phyloP scores from a whole-genome alignment of 2,888 invertebrate species.

The Cetonia aurata region DNA sequence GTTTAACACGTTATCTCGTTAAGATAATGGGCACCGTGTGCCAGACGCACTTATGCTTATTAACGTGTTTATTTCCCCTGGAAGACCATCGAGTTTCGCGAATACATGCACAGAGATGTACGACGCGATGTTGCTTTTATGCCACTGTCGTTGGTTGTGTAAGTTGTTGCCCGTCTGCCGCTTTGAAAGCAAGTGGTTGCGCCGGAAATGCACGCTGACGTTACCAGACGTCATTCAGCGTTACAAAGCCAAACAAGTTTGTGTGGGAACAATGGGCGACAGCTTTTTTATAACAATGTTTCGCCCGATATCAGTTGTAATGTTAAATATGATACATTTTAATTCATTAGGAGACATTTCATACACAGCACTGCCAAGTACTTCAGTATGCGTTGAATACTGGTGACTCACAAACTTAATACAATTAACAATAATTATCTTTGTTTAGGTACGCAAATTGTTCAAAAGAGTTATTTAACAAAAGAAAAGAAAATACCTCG shows the following conservation, averaged over 20 bases:
- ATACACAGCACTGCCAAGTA: too few relatives aligned
- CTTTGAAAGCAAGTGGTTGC: conserved; percentile 20
- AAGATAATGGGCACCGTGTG: conserved; percentile 29
- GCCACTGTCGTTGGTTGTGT: conserved; percentile 4
- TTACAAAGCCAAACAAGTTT: conserved; percentile 9
- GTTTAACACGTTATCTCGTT: conserved; percentile 24
- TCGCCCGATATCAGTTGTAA: too few relatives aligned
- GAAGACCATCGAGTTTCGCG: conserved; percentile 24
- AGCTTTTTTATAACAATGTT: too few relatives aligned
- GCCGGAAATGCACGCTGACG: conserved; percentile 26
- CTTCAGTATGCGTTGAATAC: too few relatives aligned
- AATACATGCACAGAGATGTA: conserved; percentile 14
- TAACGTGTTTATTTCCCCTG: conserved; percentile 31
- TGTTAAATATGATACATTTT: too few relatives aligned
- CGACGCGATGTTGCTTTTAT: conserved; percentile 8
- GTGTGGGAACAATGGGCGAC: conserved; percentile 11
- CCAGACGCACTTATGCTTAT: conserved; percentile 35
- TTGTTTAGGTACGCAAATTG: too few relatives aligned
- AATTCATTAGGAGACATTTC: too few relatives aligned
- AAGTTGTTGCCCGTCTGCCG: conserved; percentile 15
- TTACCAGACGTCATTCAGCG: conserved; percentile 21
- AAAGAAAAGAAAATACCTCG: too few relatives aligned
- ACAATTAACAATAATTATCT: too few relatives aligned
- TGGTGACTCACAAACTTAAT: too few relatives aligned
- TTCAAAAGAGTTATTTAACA: too few relatives aligned